Percentiles rank a stretch among this genome's conserved stretches.
These are phyloP conservation scores for Ispidina picta DNA, from an alignment of 2,797 vertebrate species.

Conservation along the genomic window DNA sequence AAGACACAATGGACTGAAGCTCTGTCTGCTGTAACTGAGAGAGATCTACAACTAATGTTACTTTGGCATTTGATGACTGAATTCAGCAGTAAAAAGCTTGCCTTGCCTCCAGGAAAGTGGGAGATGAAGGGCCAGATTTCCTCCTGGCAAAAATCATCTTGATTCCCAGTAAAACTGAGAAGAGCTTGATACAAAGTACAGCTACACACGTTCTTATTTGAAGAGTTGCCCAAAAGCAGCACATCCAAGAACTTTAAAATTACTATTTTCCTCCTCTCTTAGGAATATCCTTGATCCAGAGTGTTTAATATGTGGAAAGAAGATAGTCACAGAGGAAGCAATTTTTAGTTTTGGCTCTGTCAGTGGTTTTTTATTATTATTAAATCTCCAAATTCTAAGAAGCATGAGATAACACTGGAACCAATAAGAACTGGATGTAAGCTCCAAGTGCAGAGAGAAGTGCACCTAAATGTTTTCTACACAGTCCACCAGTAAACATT, in stretches of 20 bases:
- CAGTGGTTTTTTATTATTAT: neutral
- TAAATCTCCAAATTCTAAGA: conserved; percentile 1
- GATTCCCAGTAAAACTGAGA: conserved; percentile 24
- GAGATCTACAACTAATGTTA: neutral
- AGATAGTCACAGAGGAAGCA: neutral
- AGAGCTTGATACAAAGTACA: conserved; percentile 14
- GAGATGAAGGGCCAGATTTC: conserved; percentile 7
- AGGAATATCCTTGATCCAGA: conserved; percentile 15
- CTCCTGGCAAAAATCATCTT: neutral
- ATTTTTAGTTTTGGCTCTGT: conserved; percentile 25
- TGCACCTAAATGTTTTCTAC: neutral
- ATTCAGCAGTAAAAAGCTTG: neutral
- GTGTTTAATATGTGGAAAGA: conserved; percentile 4
- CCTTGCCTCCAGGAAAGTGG: conserved; percentile 26
- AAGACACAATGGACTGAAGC: neutral
- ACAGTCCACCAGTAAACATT: neutral
- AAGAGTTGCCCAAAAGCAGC: conserved; percentile 1
- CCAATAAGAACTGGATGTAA: neutral
- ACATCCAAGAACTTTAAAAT: conserved; percentile 12
- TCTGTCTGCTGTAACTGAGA: neutral
- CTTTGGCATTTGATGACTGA: neutral
- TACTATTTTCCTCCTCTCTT: conserved; percentile 17
- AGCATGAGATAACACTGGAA: neutral
- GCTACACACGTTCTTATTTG: conserved; percentile 30
- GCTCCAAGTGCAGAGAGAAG: conserved; percentile 14